Evolutionary conservation across 2,797 vertebrate genomes (phyloP).

Genomic region (Iguana delicatissima): DNA sequence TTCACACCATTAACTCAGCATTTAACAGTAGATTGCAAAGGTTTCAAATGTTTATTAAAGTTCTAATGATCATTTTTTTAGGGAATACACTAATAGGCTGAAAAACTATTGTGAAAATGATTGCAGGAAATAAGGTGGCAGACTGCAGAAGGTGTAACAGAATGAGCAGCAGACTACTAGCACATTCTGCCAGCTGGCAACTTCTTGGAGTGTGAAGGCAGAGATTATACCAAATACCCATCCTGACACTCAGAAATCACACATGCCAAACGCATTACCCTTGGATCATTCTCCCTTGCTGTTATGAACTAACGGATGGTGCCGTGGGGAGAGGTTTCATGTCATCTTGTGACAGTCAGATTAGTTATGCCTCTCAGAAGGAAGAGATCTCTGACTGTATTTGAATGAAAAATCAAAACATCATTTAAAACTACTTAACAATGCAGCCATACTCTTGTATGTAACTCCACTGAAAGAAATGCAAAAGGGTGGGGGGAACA

Average conservation of each 20-base stretch:
- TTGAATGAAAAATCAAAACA: constrained; percentile 33
- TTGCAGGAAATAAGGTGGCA: constrained; percentile 66
- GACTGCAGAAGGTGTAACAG: constrained; percentile 76
- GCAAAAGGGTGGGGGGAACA: not conserved
- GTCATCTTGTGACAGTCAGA: constrained; percentile 5
- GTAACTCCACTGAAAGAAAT: not conserved
- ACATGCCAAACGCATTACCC: constrained; percentile 60
- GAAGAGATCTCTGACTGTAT: constrained; percentile 19
- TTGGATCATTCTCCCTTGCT: constrained; percentile 59
- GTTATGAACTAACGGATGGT: constrained; percentile 55
- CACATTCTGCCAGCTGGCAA: constrained; percentile 74
- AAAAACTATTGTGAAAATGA: constrained; percentile 66
- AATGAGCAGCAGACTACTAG: constrained; percentile 75
- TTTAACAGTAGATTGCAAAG: not conserved
- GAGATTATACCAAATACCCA: constrained; percentile 70
- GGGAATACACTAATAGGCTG: constrained; percentile 62
- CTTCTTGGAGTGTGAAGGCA: constrained; percentile 74
- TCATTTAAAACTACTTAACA: constrained; percentile 28
- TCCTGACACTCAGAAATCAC: constrained; percentile 62
- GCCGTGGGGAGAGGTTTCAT: constrained; percentile 2
- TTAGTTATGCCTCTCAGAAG: constrained; percentile 12
- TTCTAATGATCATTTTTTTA: constrained; percentile 44
- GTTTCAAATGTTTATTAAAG: not conserved
- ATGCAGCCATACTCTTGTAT: not conserved
- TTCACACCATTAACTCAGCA: not conserved